Evolutionary conservation across 2,888 invertebrate genomes (phyloP).

Genomic region (Xanthorhoe designata): DNA sequence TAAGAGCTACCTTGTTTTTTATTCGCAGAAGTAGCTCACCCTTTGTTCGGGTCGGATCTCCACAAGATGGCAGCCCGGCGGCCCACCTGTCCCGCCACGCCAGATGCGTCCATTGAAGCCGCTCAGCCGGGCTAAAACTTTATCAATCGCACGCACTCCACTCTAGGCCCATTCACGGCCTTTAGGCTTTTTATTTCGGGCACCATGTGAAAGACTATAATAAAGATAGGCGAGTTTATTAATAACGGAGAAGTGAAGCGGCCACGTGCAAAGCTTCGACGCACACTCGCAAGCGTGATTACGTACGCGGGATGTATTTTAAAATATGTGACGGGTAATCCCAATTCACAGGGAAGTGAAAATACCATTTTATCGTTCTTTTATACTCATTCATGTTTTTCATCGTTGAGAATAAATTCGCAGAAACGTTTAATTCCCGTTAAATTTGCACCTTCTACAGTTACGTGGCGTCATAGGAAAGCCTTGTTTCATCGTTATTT

Average conservation of each 20-base stretch:
- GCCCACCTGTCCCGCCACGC: slow-evolving; percentile 74
- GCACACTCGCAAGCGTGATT: slow-evolving; percentile 6
- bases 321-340: slow-evolving; percentile 17
- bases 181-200: slow-evolving; percentile 56
- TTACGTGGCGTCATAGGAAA: no score
- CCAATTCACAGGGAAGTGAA: slow-evolving; percentile 8
- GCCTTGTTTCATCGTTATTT: no score
- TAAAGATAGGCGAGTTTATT: slow-evolving; percentile 32
- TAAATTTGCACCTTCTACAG: no score
- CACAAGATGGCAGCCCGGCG: slow-evolving; percentile 54
- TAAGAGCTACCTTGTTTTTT: slow-evolving; percentile 42
- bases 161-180: slow-evolving; percentile 65
- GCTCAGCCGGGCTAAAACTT: slow-evolving; percentile 67
- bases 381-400: no score
- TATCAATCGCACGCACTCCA: slow-evolving; percentile 74
- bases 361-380: not conserved
- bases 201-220: slow-evolving; percentile 46
- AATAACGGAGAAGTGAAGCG: slow-evolving; percentile 17
- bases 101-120: slow-evolving; percentile 71
- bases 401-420: not conserved
- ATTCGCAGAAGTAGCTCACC: slow-evolving; percentile 58
- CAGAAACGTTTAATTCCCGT: not conserved
- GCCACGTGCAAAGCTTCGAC: slow-evolving; percentile 31
- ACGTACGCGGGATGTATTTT: slow-evolving; percentile 15
- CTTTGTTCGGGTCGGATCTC: slow-evolving; percentile 57